Conservation (phyloP, 2,113 vertebrate species). For the Pavo muticus region DNA sequence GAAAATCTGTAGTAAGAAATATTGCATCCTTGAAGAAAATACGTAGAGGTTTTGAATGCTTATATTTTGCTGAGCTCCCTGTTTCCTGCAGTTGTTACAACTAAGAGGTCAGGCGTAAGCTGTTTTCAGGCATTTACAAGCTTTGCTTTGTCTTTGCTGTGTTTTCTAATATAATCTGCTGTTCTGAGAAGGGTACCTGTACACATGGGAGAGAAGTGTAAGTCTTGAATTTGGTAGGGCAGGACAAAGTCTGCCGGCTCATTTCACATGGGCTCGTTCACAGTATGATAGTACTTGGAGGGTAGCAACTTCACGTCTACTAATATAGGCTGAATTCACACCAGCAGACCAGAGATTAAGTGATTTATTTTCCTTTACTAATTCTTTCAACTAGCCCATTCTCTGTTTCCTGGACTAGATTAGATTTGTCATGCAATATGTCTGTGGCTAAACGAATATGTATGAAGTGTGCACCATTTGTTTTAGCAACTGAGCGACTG, state of each 20-base stretch:
- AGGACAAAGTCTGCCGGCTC: background rate
- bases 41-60: background rate
- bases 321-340: background rate
- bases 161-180: background rate
- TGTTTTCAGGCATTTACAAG: background rate
- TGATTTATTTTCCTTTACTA: constrained; percentile 13
- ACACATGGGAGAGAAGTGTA: accelerated
- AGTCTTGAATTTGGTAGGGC: background rate
- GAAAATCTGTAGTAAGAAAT: background rate
- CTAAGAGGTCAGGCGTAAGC: background rate
- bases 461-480: background rate
- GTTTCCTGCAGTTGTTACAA: background rate
- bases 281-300: background rate
- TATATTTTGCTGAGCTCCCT: background rate
- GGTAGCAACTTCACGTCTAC: background rate
- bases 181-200: background rate
- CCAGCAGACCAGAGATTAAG: background rate
- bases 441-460: constrained; percentile 17
- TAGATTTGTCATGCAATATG: background rate
- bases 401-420: background rate
- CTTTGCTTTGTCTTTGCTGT: background rate
- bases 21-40: background rate
- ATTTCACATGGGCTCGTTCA: background rate
- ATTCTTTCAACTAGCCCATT: background rate
- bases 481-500: background rate